Evolutionary conservation across 2,888 invertebrate genomes (phyloP), one percentile per base, ranked within the genome.

Genomic region (Drosophila robusta): DNA sequence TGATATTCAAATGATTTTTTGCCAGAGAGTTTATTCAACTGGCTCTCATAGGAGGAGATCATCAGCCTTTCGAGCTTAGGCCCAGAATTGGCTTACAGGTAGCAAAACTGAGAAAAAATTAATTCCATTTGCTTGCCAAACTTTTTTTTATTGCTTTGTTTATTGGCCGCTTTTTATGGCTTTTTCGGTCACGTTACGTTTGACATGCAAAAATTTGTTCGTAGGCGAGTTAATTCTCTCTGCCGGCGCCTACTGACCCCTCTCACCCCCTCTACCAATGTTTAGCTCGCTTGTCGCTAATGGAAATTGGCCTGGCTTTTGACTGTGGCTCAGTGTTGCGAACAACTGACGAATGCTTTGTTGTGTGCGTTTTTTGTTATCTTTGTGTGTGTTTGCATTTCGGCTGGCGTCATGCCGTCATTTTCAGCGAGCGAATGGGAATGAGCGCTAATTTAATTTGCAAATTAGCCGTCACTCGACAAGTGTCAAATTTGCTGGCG

Each of bases 381-480:
- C 4, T 8, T 16, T 36, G 41, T 44, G 29, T 52, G 22, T 41
- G 60, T 68, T 70, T 73, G 78, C 75, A 70, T 71, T 77, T 70
- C 32, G 54, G 72, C 70, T 88, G 83, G 86, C 84, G 86, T 78
- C 71, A 74, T 74, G 75, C 52, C 70, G 76, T 61, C 84, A 84
- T 82, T 78, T 69, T 46, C 66, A 63, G 63, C 51, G 70, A 22
- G 45, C 54, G 39, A 86, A 75, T 73, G 80, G 57, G 86, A 86
- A 66, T 78, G 78, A 83, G 78, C 87, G 89, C 87, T 85, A 85
- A 85, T 85, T 85, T 85, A 85, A 85, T 85, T 85, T 85, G 78
- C 80, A 83, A 86, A 86, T 85, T 88, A 80, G 80, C 75, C 87
- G 58, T 52, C 67, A 56, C 70, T 63, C 41, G 70, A 44, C 71